Evolutionary conservation across 2,113 vertebrate genomes (phyloP).

Genomic region (Anoura caudifer): DNA sequence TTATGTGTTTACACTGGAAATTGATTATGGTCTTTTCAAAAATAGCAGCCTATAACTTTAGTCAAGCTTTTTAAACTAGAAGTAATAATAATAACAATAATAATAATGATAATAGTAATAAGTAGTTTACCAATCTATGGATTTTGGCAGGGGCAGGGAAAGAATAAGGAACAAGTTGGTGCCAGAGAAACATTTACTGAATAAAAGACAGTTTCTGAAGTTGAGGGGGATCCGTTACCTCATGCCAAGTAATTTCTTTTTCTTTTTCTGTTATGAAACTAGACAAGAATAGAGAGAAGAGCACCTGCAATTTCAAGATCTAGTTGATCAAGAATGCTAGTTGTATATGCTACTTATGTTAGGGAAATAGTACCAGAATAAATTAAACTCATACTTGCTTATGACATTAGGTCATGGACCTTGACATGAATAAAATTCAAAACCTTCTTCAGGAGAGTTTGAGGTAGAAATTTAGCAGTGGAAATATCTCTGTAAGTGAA

Average conservation of each 20-base stretch:
- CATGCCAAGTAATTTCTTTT: neutral
- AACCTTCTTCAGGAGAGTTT: neutral
- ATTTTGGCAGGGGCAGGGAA: neutral
- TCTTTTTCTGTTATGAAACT: neutral
- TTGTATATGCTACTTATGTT: neutral
- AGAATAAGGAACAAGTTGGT: neutral
- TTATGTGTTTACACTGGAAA: neutral
- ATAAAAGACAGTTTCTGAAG: neutral
- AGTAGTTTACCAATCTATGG: neutral
- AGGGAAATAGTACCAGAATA: neutral
- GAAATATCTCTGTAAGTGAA: neutral
- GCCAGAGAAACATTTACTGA: neutral
- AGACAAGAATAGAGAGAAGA: neutral
- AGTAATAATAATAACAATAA: neutral
- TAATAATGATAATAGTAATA: neutral
- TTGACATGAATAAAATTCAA: neutral
- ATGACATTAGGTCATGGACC: neutral
- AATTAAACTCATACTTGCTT: neutral
- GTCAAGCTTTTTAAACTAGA: neutral
- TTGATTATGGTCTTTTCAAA: neutral
- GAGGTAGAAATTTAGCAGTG: neutral
- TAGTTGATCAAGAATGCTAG: neutral
- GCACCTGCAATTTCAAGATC: neutral
- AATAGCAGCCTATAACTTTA: neutral
- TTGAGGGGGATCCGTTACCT: neutral